Evolutionary conservation across 1,140 invertebrate genomes (phyloP).

Genomic region (Rhynchophorus ferrugineus): DNA sequence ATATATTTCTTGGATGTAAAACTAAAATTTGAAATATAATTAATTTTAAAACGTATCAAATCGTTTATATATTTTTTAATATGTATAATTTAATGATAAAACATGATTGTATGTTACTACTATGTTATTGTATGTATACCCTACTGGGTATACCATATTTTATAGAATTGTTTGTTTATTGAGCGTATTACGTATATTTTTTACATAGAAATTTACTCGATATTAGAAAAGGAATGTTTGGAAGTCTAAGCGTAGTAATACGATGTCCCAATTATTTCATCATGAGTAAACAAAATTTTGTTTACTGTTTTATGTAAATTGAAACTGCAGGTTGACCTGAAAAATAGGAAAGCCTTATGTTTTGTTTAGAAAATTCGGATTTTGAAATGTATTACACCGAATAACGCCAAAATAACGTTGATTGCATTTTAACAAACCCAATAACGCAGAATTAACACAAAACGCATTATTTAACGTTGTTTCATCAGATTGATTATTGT

Average conservation of each 20-base stretch:
- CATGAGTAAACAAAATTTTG: conserved; percentile 10
- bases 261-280: conserved; percentile 10
- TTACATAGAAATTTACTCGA: not conserved
- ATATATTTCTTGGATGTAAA: too few relatives aligned
- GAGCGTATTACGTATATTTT: not conserved
- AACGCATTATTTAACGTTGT: conserved; percentile 4
- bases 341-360: conserved; percentile 10
- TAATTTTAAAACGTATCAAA: too few relatives aligned
- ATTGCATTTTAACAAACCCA: conserved; percentile 13
- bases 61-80: too few relatives aligned
- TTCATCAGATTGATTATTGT: conserved; percentile 13
- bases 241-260: conserved; percentile 11
- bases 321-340: conserved; percentile 13
- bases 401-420: conserved; percentile 5
- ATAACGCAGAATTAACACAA: conserved; percentile 3
- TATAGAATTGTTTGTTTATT: too few relatives aligned
- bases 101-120: too few relatives aligned
- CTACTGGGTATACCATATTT: too few relatives aligned
- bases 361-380: conserved; percentile 18
- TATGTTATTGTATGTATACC: too few relatives aligned
- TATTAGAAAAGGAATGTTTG: conserved; percentile 10
- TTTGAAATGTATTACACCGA: conserved; percentile 13
- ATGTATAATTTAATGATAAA: too few relatives aligned
- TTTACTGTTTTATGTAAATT: conserved; percentile 20
- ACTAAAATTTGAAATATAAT: too few relatives aligned